Evolutionary conservation across 30 jellyfish, hydroid and myxozoan genomes (phyloP), one percentile per base, ranked within the genome.

Genomic region (Pseudorhiza aurosa): DNA sequence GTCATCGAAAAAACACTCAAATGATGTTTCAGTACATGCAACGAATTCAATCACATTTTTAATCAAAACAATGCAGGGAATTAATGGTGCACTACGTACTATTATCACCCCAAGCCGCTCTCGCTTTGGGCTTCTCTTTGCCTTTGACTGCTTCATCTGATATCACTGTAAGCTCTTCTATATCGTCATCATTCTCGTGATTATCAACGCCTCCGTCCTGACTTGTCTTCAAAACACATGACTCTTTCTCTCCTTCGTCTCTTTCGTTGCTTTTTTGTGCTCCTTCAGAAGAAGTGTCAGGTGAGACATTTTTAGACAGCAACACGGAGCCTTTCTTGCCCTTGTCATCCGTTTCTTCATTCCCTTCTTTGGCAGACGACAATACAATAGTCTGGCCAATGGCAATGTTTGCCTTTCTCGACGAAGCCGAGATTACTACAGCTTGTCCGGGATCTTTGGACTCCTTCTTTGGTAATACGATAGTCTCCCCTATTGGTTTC

Each of bases 91-190:
- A 39, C 12, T 39, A 59, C 77, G 43, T 63, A 80, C 91, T 84
- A 47, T 80, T 12, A 14, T 77, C 83, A 15, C 69, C 77, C 91
- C 91, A 80, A n/a, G 91, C 91, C 8, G 91, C 80, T 65, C 91
- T 80, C 0, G 91, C 69, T 44, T 35, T 64, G 28, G 91, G 91
- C 30, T 80, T 80, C 58, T 80, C 77, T 25, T 46, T 36, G 19
- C 49, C 60, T 4, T 22, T 58, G 14, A 56, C 30, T 1, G 64
- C 68, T 28, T 35, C 82, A 2, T 47, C 75, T 2, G 55, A 8
- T 31, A 80, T 56, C 2, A 43, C 91, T 8, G 91, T 80, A 37
- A 80, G 47, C 36, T 68, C 94, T 57, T 82, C 94, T 30, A 82
- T 82, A 27, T 82, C 94, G 29, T 43, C 50, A 67, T 70, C 88